These are phyloP conservation scores for Arothron firmamentum DNA, from an alignment of 2,113 vertebrate genomes.

Conservation along the genomic window DNA sequence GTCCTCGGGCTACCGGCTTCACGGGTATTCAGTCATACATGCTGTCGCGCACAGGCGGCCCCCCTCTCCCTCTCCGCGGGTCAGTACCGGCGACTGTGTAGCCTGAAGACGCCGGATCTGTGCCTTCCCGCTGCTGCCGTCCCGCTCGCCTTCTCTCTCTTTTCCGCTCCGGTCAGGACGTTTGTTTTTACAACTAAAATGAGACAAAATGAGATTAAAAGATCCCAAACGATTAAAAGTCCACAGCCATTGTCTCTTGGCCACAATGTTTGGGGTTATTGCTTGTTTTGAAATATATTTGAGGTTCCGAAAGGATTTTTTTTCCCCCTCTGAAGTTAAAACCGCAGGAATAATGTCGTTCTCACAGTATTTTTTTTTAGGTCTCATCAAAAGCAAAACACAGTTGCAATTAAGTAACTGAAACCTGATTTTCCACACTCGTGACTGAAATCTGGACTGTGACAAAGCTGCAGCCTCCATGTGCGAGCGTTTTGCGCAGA, in stretches of 20 bases:
- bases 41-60: constrained; percentile 33
- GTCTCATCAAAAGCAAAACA: background rate
- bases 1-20: constrained; percentile 63
- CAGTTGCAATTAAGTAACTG: constrained; percentile 3
- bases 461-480: background rate
- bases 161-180: constrained; percentile 15
- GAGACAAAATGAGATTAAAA: constrained; percentile 16
- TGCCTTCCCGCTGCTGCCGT: background rate
- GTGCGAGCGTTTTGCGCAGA: background rate
- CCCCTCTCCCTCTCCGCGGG: constrained; percentile 54
- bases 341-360: background rate
- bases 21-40: constrained; percentile 58
- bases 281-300: background rate
- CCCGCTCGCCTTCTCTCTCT: constrained; percentile 2
- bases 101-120: constrained; percentile 65
- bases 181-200: constrained; percentile 10
- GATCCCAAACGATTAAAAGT: background rate
- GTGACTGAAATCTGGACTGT: background rate
- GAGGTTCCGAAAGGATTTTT: background rate
- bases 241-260: constrained; percentile 22
- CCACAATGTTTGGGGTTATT: background rate
- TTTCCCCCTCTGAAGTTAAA: background rate
- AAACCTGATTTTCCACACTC: background rate
- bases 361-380: background rate
- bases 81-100: constrained; percentile 67